These are phyloP conservation scores for Colletes gigas DNA, from an alignment of 1,140 invertebrate genomes.

Conservation along the genomic window DNA sequence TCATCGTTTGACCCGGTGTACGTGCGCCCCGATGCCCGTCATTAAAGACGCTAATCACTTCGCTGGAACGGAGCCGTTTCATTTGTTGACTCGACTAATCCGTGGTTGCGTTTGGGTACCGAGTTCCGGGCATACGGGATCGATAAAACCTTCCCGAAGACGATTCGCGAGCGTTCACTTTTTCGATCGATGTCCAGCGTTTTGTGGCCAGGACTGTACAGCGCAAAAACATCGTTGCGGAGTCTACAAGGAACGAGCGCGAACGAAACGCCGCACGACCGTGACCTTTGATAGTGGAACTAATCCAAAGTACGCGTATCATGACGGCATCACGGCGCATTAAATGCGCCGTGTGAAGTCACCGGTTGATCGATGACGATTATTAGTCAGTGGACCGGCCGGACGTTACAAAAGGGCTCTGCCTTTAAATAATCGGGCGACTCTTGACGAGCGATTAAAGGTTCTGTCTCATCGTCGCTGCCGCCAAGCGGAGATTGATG, in stretches of 20 bases:
- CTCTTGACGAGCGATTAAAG: conserved; percentile 67
- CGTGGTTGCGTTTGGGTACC: too few relatives aligned
- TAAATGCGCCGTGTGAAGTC: conserved; percentile 68
- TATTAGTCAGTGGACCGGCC: conserved; percentile 65
- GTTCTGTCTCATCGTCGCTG: conserved; percentile 57
- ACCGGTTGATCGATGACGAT: conserved; percentile 67
- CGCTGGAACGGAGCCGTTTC: conserved; percentile 17
- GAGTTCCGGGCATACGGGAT: too few relatives aligned
- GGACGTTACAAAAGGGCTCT: conserved; percentile 62
- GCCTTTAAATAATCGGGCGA: conserved; percentile 67
- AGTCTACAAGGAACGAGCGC: not conserved
- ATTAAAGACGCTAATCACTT: conserved; percentile 41
- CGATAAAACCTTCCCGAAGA: too few relatives aligned
- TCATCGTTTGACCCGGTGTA: conserved; percentile 56
- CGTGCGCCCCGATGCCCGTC: conserved; percentile 10
- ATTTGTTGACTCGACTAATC: not conserved
- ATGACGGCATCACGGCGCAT: conserved; percentile 67
- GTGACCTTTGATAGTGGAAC: conserved; percentile 66
- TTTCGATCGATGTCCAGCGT: too few relatives aligned
- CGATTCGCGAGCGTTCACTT: too few relatives aligned
- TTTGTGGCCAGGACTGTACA: too few relatives aligned
- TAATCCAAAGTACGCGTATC: conserved; percentile 69
- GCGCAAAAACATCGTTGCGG: too few relatives aligned
- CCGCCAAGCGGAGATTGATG: conserved; percentile 56
- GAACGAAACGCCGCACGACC: conserved; percentile 53